Base-by-base conservation (phyloP, 2,888 invertebrate species). In the Habrosyne pyritoides region DNA sequence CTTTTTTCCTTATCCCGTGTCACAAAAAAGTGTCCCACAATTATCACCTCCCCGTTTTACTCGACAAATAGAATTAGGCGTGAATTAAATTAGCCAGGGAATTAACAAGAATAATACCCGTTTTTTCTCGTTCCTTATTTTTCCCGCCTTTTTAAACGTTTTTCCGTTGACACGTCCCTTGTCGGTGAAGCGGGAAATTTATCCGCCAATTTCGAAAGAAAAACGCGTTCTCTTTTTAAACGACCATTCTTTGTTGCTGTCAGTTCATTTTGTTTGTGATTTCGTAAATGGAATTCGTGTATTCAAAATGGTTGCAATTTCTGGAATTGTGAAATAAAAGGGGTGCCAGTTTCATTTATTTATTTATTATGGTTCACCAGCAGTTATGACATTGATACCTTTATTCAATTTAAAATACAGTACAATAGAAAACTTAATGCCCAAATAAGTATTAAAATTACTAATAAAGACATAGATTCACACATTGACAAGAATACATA, bases 101-200 rank as follows among this genome's bases (percentile, higher is more conserved):
- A 91, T 91, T 92, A 92, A 89, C 91, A 90, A 85, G 91, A 91
- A 91, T 92, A 91, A 92, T 91, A 83, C 86, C 80, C 78, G 82
- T 78, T 82, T 83, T 78, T 73, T 77, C 81, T 79, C 79, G 67
- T 88, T 84, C 84, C 81, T 81, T 86, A 82, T 84, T 87, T 89
- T 84, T 81, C 66, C 74, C 79, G 76, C 72, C 77, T 81, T 83
- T 84, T 81, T 69, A 62, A 72, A 72, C 74, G 70, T 69, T 85
- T 84, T 86, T 86, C 71, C 73, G 70, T 73, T 67, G 75, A 72
- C 79, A 75, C 79, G 76, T 77, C 83, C 82, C 80, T 66, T 71
- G 70, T 42, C 8, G 36, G 36, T 14, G 14, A 14, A n/a, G 70
- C 66, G 76, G 76, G 77, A 76, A 75, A 76, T 75, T 74, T 73